phyloP scores from a whole-genome alignment of 2,888 invertebrate genomes.

The Chrysolina americana region DNA sequence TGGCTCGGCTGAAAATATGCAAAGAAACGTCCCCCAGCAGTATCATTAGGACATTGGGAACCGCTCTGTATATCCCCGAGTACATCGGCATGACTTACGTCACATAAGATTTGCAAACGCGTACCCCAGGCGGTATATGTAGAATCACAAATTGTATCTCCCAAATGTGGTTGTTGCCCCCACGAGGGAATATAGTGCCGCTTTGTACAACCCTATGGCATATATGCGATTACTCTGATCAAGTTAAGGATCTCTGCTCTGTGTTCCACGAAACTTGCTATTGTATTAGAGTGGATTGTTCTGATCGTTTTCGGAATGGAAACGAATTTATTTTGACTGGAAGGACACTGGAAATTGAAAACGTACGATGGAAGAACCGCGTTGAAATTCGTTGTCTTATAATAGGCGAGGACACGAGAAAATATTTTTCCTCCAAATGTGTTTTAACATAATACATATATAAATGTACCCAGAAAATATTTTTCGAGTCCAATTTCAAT shows the following conservation, averaged over 20 bases:
- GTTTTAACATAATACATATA: too few species aligned
- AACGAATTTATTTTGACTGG: slow-evolving; percentile 8
- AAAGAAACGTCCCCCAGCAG: too few species aligned
- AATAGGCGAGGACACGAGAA: too few species aligned
- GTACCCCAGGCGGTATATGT: slow-evolving; percentile 50
- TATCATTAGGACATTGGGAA: too few species aligned
- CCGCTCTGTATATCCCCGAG: background rate
- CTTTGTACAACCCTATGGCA: slow-evolving; percentile 63
- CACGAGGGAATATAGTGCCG: slow-evolving; percentile 56
- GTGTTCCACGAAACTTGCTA: slow-evolving; percentile 57
- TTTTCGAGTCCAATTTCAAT: too few species aligned
- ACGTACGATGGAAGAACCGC: background rate
- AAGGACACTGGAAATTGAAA: slow-evolving; percentile 3
- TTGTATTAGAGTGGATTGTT: slow-evolving; percentile 33
- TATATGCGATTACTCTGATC: slow-evolving; percentile 67
- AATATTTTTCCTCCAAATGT: too few species aligned
- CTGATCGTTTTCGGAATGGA: background rate
- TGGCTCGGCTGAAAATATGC: too few species aligned
- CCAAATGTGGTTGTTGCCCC: slow-evolving; percentile 62
- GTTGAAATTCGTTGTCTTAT: too few species aligned
- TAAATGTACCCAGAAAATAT: too few species aligned
- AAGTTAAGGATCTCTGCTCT: slow-evolving; percentile 64
- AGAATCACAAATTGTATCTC: slow-evolving; percentile 57
- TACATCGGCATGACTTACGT: background rate
- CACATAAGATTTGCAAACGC: slow-evolving; percentile 18